Evolutionary conservation across 2,888 invertebrate species (phyloP).

Genomic region (Nemurella pictetii): DNA sequence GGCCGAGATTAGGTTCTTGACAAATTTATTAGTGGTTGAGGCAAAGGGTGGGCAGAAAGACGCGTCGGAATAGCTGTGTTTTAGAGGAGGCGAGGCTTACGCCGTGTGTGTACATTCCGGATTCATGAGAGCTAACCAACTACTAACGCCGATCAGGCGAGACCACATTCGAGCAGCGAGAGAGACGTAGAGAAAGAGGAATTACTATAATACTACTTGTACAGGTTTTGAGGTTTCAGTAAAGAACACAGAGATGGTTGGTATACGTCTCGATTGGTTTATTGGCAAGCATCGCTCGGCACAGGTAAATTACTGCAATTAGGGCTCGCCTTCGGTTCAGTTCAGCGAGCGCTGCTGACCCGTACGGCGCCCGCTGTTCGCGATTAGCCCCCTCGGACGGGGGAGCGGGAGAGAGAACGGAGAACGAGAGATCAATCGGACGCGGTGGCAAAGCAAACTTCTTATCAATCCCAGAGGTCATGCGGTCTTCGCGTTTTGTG

Average conservation of each 20-base stretch:
- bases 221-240: background rate
- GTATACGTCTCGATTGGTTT: background rate
- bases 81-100: background rate
- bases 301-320: background rate
- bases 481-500: background rate
- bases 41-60: conserved; percentile 35
- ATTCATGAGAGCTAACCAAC: background rate
- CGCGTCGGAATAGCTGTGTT: background rate
- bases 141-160: background rate
- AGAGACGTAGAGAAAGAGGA: background rate
- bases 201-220: background rate
- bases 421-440: background rate
- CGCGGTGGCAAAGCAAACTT: background rate
- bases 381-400: background rate
- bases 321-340: background rate
- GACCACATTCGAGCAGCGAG: background rate
- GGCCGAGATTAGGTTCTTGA: conserved; percentile 47
- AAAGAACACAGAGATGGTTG: background rate
- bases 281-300: background rate
- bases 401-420: too few species aligned
- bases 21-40: conserved; percentile 47
- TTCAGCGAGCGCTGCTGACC: background rate
- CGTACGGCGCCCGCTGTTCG: background rate
- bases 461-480: background rate
- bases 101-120: background rate